A percentile compares a stretch with the other conserved stretches of the same genome.
Evolutionary conservation across 2,113 vertebrate species (phyloP).

Genomic region (Harpagus bidentatus): DNA sequence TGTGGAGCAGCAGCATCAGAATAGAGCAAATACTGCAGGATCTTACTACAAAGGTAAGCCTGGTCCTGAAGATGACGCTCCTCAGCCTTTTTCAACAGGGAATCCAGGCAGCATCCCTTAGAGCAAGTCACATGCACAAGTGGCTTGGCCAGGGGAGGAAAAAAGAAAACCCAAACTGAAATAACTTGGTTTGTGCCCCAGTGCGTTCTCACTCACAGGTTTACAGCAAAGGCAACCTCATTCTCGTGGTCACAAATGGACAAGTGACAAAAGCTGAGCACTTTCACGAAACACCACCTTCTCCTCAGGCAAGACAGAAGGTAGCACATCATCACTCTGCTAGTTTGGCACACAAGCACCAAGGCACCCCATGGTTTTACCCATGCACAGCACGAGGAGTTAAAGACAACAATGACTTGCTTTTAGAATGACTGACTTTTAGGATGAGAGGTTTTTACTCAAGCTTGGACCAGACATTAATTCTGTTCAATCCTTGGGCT

Average conservation of each 20-base stretch:
- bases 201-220: not conserved
- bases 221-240: not conserved
- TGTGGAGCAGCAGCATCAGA: rapidly evolving
- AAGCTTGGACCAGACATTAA: not conserved
- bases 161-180: not conserved
- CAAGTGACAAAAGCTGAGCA: not conserved
- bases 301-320: not conserved
- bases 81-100: rapidly evolving
- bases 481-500: not conserved
- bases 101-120: not conserved
- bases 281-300: rapidly evolving
- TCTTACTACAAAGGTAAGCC: not conserved
- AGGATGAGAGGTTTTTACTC: not conserved
- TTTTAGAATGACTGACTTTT: not conserved
- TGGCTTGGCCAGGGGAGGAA: not conserved
- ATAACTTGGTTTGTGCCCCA: not conserved
- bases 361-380: not conserved
- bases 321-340: not conserved
- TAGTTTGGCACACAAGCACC: rapidly evolving
- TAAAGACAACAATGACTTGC: rapidly evolving
- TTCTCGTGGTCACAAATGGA: not conserved
- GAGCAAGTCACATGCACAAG: not conserved
- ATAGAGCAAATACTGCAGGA: not conserved
- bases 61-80: not conserved
- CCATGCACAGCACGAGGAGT: not conserved